A percentile compares a stretch with the other conserved stretches of the same genome.
These are phyloP conservation scores for Drosophila funebris DNA, from an alignment of 1,140 invertebrate genomes.

Conservation along the genomic window DNA sequence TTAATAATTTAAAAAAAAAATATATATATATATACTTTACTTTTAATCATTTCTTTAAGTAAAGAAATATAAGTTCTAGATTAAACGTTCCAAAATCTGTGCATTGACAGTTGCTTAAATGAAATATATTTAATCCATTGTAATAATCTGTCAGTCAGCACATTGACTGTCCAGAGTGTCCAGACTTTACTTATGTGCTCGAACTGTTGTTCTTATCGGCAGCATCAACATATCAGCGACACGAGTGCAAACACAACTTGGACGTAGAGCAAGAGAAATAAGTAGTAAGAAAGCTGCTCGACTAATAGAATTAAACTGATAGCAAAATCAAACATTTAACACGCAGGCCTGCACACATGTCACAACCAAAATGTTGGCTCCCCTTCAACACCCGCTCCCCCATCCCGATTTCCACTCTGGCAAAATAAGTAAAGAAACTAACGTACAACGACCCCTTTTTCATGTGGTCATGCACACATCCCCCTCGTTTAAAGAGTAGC, in stretches of 20 bases:
- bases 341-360: slow-evolving; percentile 50
- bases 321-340: slow-evolving; percentile 71
- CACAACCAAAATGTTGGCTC: slow-evolving; percentile 26
- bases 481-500: slow-evolving; percentile 14
- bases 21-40: too few species aligned
- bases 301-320: slow-evolving; percentile 79
- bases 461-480: slow-evolving; percentile 49
- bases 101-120: too few species aligned
- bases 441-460: slow-evolving; percentile 45
- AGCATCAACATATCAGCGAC: slow-evolving; percentile 32
- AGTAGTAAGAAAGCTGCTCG: slow-evolving; percentile 37
- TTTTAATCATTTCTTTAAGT: too few species aligned
- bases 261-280: not conserved
- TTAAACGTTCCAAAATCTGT: too few species aligned
- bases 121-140: too few species aligned
- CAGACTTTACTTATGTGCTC: slow-evolving; percentile 1
- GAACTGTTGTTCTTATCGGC: slow-evolving; percentile 35
- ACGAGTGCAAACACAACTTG: slow-evolving; percentile 31
- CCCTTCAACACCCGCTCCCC: not conserved
- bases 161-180: not conserved
- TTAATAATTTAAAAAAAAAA: too few species aligned
- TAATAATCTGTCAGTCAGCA: not conserved
- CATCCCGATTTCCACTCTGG: not conserved
- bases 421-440: not conserved
- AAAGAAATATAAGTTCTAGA: too few species aligned